A percentile compares a stretch with the other conserved stretches of the same genome.
Evolutionary conservation across 1,140 invertebrate species (phyloP).

Genomic region (Acromyrmex echinatior): DNA sequence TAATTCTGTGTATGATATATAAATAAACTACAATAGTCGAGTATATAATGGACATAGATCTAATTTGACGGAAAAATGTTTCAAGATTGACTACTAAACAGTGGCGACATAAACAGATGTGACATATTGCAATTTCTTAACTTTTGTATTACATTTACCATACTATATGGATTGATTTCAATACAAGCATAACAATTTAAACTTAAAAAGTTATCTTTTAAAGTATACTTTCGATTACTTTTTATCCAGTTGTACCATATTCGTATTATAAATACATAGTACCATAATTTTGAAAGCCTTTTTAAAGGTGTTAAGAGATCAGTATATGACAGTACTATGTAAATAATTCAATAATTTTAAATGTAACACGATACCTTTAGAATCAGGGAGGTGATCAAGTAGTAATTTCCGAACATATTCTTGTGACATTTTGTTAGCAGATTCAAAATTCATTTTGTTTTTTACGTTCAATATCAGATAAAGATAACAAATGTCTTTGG

Average conservation of each 20-base stretch:
- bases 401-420: not conserved
- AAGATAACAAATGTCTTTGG: not conserved
- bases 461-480: not conserved
- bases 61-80: not conserved
- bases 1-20: slow-evolving; percentile 4
- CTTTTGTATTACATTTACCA: not conserved
- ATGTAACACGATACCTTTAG: not conserved
- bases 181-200: slow-evolving; percentile 4
- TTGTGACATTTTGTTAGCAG: slow-evolving; percentile 1
- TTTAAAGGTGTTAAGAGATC: not conserved
- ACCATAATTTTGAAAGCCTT: not conserved
- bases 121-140: not conserved
- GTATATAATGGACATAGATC: not conserved
- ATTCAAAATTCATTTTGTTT: not conserved
- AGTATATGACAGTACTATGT: not conserved
- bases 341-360: not conserved
- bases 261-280: not conserved
- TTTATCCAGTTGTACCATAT: not conserved
- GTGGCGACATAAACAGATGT: not conserved
- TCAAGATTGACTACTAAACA: slow-evolving; percentile 3
- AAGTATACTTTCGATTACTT: not conserved
- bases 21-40: not conserved
- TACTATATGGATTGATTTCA: slow-evolving; percentile 5
- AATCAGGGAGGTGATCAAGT: not conserved
- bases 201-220: not conserved